These are phyloP conservation scores for Hydraecia micacea DNA, from an alignment of 2,888 invertebrate genomes.

Conservation along the genomic window DNA sequence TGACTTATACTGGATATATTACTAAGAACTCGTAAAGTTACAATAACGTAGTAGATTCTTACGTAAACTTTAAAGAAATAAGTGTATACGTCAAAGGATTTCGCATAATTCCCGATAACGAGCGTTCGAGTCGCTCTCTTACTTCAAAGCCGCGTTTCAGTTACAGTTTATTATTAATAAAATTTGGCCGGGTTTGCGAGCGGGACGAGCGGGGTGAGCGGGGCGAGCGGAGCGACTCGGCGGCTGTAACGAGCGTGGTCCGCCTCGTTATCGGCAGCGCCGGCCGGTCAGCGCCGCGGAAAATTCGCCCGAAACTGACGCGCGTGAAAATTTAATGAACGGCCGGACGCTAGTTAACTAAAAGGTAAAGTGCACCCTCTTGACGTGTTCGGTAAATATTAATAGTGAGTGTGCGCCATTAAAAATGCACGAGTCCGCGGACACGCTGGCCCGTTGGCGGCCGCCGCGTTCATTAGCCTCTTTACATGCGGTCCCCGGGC, in stretches of 20 bases:
- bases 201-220: conserved; percentile 61
- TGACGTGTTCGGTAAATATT: conserved; percentile 91
- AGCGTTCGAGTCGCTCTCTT: conserved; percentile 87
- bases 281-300: conserved; percentile 89
- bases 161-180: conserved; percentile 90
- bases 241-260: conserved; percentile 83
- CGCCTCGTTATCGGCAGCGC: conserved; percentile 83
- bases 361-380: conserved; percentile 91
- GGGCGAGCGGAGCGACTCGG: conserved; percentile 65
- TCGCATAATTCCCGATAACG: conserved; percentile 89
- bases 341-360: conserved; percentile 91
- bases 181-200: conserved; percentile 84
- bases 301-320: conserved; percentile 90
- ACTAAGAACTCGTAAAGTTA: conserved; percentile 65
- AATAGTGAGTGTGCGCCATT: conserved; percentile 90
- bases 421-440: conserved; percentile 90
- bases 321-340: conserved; percentile 91
- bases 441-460: conserved; percentile 76
- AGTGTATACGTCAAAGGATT: conserved; percentile 86
- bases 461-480: conserved; percentile 83
- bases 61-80: conserved; percentile 77
- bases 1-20: conserved; percentile 65
- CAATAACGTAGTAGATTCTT: conserved; percentile 69
- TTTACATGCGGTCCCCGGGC: conserved; percentile 73
- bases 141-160: conserved; percentile 89